Conservation (phyloP, 1,140 invertebrate species). For the Megalopta genalis region DNA sequence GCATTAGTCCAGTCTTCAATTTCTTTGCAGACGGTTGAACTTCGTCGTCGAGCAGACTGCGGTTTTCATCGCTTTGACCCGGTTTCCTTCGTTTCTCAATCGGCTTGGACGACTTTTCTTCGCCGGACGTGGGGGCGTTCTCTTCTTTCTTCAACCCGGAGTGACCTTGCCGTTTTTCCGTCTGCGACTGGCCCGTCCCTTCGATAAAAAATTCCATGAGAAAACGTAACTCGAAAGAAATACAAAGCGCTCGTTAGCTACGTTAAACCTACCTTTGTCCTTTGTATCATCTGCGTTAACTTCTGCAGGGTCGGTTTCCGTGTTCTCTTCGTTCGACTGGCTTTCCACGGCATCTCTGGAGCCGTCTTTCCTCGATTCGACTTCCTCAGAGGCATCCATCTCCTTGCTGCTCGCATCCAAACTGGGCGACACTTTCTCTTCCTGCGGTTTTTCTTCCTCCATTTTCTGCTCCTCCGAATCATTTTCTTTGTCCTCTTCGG, state of each 20-base stretch:
- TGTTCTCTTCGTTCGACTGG: conserved; percentile 53
- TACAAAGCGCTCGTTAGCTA: background rate
- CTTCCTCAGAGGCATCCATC: conserved; percentile 72
- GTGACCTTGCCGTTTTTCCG: conserved; percentile 71
- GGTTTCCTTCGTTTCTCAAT: conserved; percentile 77
- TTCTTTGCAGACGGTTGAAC: conserved; percentile 79
- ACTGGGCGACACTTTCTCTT: conserved; percentile 73
- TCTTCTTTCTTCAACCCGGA: conserved; percentile 71
- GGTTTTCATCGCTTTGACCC: conserved; percentile 78
- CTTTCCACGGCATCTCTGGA: conserved; percentile 73
- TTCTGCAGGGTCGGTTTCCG: conserved; percentile 67
- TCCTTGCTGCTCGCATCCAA: conserved; percentile 69
- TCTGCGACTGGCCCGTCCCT: conserved; percentile 76
- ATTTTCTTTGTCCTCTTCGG: conserved; percentile 41
- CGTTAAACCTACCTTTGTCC: conserved; percentile 64
- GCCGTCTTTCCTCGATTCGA: conserved; percentile 69
- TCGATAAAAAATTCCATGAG: conserved; percentile 18
- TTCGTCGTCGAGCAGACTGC: conserved; percentile 76
- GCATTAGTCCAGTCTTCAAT: conserved; percentile 78
- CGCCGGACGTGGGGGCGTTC: conserved; percentile 58
- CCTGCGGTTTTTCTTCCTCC: conserved; percentile 71
- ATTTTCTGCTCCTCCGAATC: conserved; percentile 64
- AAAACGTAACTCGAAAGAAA: no score
- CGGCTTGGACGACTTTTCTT: conserved; percentile 62
- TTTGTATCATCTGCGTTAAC: conserved; percentile 75